Percentiles rank a stretch among this genome's conserved stretches.
phyloP scores from a whole-genome alignment of 2,888 invertebrate genomes.

The Pollenia griseotomentosa region DNA sequence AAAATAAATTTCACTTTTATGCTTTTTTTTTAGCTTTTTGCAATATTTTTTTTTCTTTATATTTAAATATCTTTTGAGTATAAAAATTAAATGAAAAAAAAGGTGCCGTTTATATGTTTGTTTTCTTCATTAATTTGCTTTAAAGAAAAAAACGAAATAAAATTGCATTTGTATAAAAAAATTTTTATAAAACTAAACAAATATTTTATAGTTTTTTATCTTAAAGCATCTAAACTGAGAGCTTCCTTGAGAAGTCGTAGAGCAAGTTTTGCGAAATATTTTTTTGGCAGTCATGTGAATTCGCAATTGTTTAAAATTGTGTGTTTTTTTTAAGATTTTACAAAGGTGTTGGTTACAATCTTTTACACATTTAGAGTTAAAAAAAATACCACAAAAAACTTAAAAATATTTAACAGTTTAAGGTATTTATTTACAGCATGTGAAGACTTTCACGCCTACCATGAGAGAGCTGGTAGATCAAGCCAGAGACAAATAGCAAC shows the following conservation, averaged over 20 bases:
- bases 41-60: not conserved
- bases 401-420: constrained; percentile 48
- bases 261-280: constrained; percentile 51
- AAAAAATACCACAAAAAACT: constrained; percentile 10
- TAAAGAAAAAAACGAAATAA: constrained; percentile 10
- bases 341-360: constrained; percentile 60
- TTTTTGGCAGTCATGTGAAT: constrained; percentile 67
- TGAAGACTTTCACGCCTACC: constrained; percentile 44
- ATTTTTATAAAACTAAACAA: constrained; percentile 45
- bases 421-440: constrained; percentile 20
- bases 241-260: constrained; percentile 72
- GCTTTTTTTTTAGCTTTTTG: constrained; percentile 9
- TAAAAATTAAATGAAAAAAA: constrained; percentile 13
- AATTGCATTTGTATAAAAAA: constrained; percentile 20
- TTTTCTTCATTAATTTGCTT: constrained; percentile 19
- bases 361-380: constrained; percentile 44
- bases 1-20: constrained; percentile 64
- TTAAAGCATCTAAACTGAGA: constrained; percentile 62
- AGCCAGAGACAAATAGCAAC: too few relatives aligned
- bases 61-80: not conserved
- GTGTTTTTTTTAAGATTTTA: not conserved
- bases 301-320: constrained; percentile 61
- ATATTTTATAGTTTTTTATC: constrained; percentile 63
- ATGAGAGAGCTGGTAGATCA: not conserved
- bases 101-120: constrained; percentile 50